Evolutionary conservation across 2,797 vertebrate genomes (phyloP), one percentile per base, ranked within the genome.

Genomic region (Enteromius afrohamiltoni): DNA sequence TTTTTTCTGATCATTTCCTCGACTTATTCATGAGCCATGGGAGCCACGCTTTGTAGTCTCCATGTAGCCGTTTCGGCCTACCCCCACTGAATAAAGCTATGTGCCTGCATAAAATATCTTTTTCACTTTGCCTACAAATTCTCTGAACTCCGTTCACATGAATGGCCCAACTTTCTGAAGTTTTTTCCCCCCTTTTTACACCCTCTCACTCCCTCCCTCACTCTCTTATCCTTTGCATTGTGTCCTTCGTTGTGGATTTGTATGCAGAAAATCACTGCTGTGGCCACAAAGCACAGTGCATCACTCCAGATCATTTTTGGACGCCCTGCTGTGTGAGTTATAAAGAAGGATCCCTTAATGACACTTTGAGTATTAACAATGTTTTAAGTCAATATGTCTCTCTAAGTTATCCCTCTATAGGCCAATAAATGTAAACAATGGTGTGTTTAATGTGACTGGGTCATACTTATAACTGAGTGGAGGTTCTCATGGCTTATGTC

Each of bases 1-100:
- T 95, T 97, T 97, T 97, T 97, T 96, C 97, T 98, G 97, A 99
- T 99, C 96, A 98, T 98, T 98, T 98, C 97, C 97, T 97, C 95
- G 94, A 97, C 96, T 97, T 99, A 98, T 99, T 99, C 98, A 99
- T 98, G 97, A 99, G 93, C 98, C 97, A 94, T 98, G 95, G 98
- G 98, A 97, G 97, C 96, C 95, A 97, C 93, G 94, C 97, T 99
- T 99, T 99, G 98, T 99, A 98, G 97, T 99, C 92, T 94, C 91
- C 93, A 92, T 96, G 96, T 95, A 96, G 96, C 96, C 95, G 91
- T 91, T 95, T 94, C 95, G 93, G 94, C 94, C 96, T 95, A 91
- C 96, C 97, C 97, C 96, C 95, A 95, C 96, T 96, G 96, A 97
- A 98, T 97, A 95, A 96, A 93, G 95, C 95, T 95, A 93, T 95